Evolutionary conservation across 2,113 vertebrate species (phyloP), one percentile per base, ranked within the genome.

Genomic region (Piprites chloris): DNA sequence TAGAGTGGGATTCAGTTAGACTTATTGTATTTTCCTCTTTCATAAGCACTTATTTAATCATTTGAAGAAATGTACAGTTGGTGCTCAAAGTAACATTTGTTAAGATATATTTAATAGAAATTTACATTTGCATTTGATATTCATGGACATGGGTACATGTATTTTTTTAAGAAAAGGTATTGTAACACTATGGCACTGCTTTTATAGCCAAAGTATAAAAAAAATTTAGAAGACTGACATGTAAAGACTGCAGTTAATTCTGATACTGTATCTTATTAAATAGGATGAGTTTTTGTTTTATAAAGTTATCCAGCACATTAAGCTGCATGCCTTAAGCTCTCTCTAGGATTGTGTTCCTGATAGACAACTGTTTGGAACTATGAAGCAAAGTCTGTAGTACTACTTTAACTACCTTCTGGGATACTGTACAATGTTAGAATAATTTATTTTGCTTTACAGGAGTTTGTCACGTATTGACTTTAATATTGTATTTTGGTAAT

Each of bases 401-500:
- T 98, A 95, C 94, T 97, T 95, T 86, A 98, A 95, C 98, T 97
- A 97, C 98, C 97, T 98, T 98, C 96, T 96, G 93, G 97, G 98
- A 98, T 97, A 97, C 96, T 97, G 98, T 98, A 98, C 96, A 97
- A 98, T 97, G 96, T 98, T 98, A 98, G 98, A 98, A 98, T 99
- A 99, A 99, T 99, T 99, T 99, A 98, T 99, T 98, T 98, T 98
- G 98, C 98, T 98, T 98, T 98, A 98, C 98, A 98, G 98, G 97
- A 98, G 96, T 98, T 98, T 98, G 98, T 98, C 98, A 98, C 94
- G 97, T 98, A 97, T 99, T 98, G 97, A 98, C 97, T 98, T 99
- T 98, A 98, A 98, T 97, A 98, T 97, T 99, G 98, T 99, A 99
- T 99, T 99, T 99, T 99, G 98, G 97, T 99, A 99, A 99, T 99